Percentiles rank a stretch among this genome's conserved stretches.
Conservation (phyloP, 2,888 invertebrate genomes). For the Drosophila tanythrix region DNA sequence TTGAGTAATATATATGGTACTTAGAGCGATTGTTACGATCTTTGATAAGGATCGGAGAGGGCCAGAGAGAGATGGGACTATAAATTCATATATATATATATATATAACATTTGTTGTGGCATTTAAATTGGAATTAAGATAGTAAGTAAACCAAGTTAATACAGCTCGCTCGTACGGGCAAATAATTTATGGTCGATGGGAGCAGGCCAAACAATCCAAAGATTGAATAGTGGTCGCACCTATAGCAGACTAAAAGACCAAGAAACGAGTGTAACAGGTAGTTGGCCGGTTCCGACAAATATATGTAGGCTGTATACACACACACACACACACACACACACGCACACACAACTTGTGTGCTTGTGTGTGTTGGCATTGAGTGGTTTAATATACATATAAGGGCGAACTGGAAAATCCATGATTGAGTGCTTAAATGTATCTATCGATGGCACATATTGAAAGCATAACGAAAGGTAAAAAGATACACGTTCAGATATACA, state of each 20-base stretch:
- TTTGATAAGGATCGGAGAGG: conserved; percentile 9
- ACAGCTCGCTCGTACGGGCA: neutral
- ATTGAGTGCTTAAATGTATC: conserved; percentile 55
- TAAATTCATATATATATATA: too few relatives aligned
- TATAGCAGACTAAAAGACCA: conserved; percentile 10
- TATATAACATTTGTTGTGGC: neutral
- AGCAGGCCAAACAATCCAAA: conserved; percentile 13
- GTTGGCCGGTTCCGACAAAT: conserved; percentile 22
- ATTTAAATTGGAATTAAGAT: conserved; percentile 52
- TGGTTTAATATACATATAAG: conserved; percentile 26
- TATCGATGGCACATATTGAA: conserved; percentile 52
- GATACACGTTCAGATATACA: conserved; percentile 9
- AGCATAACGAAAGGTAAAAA: conserved; percentile 31
- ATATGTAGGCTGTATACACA: conserved; percentile 18
- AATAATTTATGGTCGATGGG: conserved; percentile 30
- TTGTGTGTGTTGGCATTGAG: conserved; percentile 29
- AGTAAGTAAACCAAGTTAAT: conserved; percentile 5
- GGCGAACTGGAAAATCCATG: conserved; percentile 48
- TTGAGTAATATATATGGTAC: conserved; percentile 1
- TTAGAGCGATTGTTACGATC: neutral
- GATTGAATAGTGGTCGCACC: conserved; percentile 32
- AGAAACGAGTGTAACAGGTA: conserved; percentile 69
- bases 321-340: neutral
- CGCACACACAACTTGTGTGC: neutral
- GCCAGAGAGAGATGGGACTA: neutral